Evolutionary conservation across 1,140 invertebrate species (phyloP), one percentile per base, ranked within the genome.

Genomic region (Cardiocondyla obscurior): DNA sequence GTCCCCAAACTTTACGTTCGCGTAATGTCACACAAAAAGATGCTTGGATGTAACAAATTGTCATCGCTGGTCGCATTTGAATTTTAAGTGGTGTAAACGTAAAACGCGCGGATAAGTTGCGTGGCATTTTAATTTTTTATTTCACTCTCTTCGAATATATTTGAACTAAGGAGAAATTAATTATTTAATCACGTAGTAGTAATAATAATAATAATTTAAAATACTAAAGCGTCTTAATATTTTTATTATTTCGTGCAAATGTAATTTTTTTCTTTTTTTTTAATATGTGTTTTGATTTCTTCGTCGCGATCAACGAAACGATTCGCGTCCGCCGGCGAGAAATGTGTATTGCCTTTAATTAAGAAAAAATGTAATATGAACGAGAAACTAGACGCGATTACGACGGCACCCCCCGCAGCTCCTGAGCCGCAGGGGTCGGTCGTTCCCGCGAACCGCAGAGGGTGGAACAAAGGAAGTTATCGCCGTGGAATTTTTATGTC

Each of bases 381-480:
- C 88, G 74, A 85, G 90, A 90, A 91, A 92, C 88, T 92, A 91
- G 87, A 85, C 73, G 85, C 84, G 83, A 82, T 83, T 84, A 88
- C 74, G 62, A 58, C 67, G 72, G 33, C 58, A 65, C 85, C 87
- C 86, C 88, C 89, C 85, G 77, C 86, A 73, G 85, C 55, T 89
- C 82, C 70, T 49, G 46, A 85, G 79, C 85, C 81, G 76, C 87
- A 88, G 89, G 88, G 90, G 87, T 89, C 88, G 86, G 85, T 77
- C 85, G 70, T 85, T 72, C 81, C 84, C 65, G 73, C 88, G 88
- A n/a, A 84, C 87, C 89, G 85, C 86, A 87, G 86, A 91, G 92
- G 90, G 88, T 90, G 90, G 91, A 94, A 94, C 93, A 93, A 94
- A 94, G 91, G 91, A 93, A 94, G 93, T 94, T 93, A 93, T 94